Evolutionary conservation across 2,113 vertebrate genomes (phyloP).

Genomic region (Sprattus sprattus): DNA sequence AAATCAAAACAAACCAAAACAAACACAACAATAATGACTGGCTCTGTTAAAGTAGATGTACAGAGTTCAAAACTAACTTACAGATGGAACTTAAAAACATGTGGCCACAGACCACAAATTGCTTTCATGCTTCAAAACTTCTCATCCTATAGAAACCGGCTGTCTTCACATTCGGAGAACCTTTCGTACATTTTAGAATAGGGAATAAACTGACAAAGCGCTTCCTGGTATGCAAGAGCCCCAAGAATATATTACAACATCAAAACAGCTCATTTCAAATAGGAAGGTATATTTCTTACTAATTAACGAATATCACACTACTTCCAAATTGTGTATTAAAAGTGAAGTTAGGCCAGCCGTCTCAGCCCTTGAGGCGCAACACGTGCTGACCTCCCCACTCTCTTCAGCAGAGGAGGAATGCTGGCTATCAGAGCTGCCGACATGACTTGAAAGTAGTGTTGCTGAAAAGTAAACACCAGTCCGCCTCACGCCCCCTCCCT

Average conservation of each 20-base stretch:
- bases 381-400: not conserved
- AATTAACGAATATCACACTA: no score
- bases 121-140: conserved; percentile 7
- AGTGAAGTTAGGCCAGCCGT: not conserved
- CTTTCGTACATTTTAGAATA: not conserved
- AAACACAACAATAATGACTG: not conserved
- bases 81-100: conserved; percentile 10
- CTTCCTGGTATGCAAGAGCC: not conserved
- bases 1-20: conserved; percentile 6
- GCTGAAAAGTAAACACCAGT: conserved; percentile 69
- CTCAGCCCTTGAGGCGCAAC: not conserved
- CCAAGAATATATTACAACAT: not conserved
- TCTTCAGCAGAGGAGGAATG: conserved; percentile 2
- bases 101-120: conserved; percentile 15
- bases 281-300: not conserved
- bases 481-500: conserved; percentile 52
- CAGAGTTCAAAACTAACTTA: not conserved
- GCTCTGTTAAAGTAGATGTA: not conserved
- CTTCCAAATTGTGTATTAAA: not conserved
- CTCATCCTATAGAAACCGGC: not conserved
- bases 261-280: not conserved
- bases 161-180: not conserved
- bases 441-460: conserved; percentile 66
- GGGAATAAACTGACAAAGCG: not conserved
- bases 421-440: conserved; percentile 8